Evolutionary conservation across 1,140 invertebrate species (phyloP).

Genomic region (Calephelis virginiensis): DNA sequence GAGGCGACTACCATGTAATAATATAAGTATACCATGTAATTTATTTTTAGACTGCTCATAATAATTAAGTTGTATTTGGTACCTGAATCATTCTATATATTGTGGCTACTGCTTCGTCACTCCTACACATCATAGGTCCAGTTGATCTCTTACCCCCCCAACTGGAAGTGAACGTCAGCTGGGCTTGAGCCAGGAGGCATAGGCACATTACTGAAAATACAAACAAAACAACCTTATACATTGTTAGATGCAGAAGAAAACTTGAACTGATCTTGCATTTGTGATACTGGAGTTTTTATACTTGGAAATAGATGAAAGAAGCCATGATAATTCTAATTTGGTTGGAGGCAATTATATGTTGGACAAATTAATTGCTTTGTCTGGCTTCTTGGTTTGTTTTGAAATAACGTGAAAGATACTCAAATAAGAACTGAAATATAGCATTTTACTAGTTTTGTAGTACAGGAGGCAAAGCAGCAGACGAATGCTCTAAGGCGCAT

Average conservation of each 20-base stretch:
- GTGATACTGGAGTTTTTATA: slow-evolving; percentile 29
- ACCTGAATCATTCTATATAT: slow-evolving; percentile 68
- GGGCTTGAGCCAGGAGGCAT: slow-evolving; percentile 43
- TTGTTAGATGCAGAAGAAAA: slow-evolving; percentile 5
- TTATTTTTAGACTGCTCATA: too few species aligned
- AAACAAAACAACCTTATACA: slow-evolving; percentile 41
- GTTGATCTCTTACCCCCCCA: slow-evolving; percentile 63
- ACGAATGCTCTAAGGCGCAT: too few species aligned
- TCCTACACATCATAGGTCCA: slow-evolving; percentile 45
- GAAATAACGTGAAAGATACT: background rate
- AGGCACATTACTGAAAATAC: slow-evolving; percentile 49
- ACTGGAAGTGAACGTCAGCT: slow-evolving; percentile 64
- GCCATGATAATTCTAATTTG: slow-evolving; percentile 32
- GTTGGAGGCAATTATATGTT: slow-evolving; percentile 20
- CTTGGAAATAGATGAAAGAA: slow-evolving; percentile 21
- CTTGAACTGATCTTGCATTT: slow-evolving; percentile 20
- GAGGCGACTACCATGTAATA: too few species aligned
- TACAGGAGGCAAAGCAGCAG: too few species aligned
- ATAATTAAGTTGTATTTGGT: background rate
- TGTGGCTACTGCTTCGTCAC: slow-evolving; percentile 49
- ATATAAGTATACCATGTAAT: too few species aligned
- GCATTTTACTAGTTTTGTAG: too few species aligned
- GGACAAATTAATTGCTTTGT: slow-evolving; percentile 13
- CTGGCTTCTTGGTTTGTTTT: slow-evolving; percentile 17
- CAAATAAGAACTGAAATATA: too few species aligned